These are phyloP conservation scores for Antheraea pernyi DNA, from an alignment of 1,140 invertebrate species.

Conservation along the genomic window DNA sequence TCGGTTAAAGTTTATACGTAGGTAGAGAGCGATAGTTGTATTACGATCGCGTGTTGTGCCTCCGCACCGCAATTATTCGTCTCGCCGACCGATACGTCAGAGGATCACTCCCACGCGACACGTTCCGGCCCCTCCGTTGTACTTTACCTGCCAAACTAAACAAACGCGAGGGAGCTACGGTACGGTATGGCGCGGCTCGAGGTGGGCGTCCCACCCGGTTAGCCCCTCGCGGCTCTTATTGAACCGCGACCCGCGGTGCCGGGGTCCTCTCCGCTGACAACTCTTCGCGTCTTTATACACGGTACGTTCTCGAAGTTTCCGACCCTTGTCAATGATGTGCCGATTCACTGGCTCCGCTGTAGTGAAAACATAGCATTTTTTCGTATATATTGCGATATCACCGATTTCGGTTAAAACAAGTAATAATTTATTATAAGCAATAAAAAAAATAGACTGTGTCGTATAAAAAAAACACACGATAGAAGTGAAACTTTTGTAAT, in stretches of 20 bases:
- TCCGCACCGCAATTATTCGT: slow-evolving; percentile 31
- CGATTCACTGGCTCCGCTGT: background rate
- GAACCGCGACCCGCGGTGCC: slow-evolving; percentile 27
- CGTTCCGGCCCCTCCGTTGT: slow-evolving; percentile 29
- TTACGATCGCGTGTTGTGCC: slow-evolving; percentile 21
- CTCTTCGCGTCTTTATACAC: slow-evolving; percentile 21
- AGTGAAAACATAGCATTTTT: background rate
- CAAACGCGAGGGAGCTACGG: slow-evolving; percentile 36
- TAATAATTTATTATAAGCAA: too few relatives aligned
- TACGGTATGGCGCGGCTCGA: slow-evolving; percentile 21
- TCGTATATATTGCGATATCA: background rate
- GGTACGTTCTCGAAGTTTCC: slow-evolving; percentile 30
- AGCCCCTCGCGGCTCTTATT: slow-evolving; percentile 18
- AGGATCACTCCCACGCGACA: slow-evolving; percentile 32
- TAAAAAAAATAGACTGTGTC: too few relatives aligned
- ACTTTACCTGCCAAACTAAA: slow-evolving; percentile 62
- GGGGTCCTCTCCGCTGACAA: background rate
- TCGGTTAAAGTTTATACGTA: background rate
- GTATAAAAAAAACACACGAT: too few relatives aligned
- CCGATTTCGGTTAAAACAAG: too few relatives aligned
- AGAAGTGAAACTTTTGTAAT: too few relatives aligned
- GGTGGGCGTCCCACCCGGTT: slow-evolving; percentile 34
- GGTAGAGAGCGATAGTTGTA: background rate
- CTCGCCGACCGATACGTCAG: slow-evolving; percentile 24
- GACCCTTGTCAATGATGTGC: slow-evolving; percentile 34